Base-by-base conservation (phyloP, 2,113 vertebrate species). In the Siniperca chuatsi region DNA sequence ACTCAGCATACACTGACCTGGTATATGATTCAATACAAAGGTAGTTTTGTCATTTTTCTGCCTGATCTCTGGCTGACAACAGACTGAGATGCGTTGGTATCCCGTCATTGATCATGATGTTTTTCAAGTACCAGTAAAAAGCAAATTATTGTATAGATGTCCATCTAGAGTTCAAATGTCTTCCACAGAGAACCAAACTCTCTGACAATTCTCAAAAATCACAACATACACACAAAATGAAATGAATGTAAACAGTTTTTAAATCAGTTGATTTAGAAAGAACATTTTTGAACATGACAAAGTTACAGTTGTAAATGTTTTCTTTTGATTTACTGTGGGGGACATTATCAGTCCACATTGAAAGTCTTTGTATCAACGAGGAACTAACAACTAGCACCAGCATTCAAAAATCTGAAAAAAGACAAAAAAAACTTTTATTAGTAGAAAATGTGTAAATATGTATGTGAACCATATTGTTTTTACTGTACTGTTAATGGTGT, bases 381-480 rank as follows among this genome's bases (percentile, higher is more conserved):
- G 76, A 94, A 90, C 82, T 89, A 90, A 90, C 86, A 87, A 85
- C 25, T 64, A 94, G 88, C 94, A 95, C 94, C 95, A 95, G 95
- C 94, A 94, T 94, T 92, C 7, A 90, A 87, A 89, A 93, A 87
- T 77, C 12, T 72, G 64, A 75, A 50, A 23, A 80, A 73, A 64
- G 62, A 71, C 72, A 44, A 73, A 79, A 75, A 25, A 57, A 69
- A 65, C 37, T 86, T 90, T 91, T 92, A 88, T 77, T 81, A 74
- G 78, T 90, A 85, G 81, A 91, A 90, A 85, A 86, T 85, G 68
- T 94, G 92, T 95, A 94, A 94, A 94, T 93, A 93, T 92, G 78
- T 92, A 90, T 91, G 92, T 94, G 91, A 94, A 93, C 90, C 86
- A 89, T 89, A 91, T 92, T 90, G 91, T 94, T 95, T 94, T 93